A percentile compares a stretch with the other conserved stretches of the same genome.
phyloP scores from a whole-genome alignment of 2,888 invertebrate species.

The Cremastinae sp. region DNA sequence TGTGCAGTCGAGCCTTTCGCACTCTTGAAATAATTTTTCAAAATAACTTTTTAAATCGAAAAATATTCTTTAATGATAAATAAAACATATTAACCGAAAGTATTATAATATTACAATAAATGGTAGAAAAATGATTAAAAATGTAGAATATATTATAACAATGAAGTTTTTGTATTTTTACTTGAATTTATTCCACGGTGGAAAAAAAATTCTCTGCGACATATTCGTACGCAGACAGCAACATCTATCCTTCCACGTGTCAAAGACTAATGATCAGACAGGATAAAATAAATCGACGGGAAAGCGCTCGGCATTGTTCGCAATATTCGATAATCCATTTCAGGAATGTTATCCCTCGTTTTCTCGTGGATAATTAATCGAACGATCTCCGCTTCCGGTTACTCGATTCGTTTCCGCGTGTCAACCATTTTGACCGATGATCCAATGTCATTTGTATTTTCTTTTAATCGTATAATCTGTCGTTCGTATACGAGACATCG shows the following conservation, averaged over 20 bases:
- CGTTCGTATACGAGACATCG: conserved; percentile 25
- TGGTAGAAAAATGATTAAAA: no score
- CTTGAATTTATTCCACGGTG: neutral
- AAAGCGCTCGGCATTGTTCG: conserved; percentile 32
- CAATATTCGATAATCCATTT: conserved; percentile 50
- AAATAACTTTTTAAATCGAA: no score
- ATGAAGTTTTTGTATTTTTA: no score
- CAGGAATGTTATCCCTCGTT: conserved; percentile 19
- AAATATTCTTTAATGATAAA: no score
- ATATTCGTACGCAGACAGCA: neutral
- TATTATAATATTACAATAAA: no score
- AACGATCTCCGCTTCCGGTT: conserved; percentile 56
- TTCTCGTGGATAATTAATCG: conserved; percentile 62
- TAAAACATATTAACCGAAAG: no score
- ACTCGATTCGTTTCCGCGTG: conserved; percentile 59
- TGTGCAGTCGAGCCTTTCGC: conserved; percentile 66
- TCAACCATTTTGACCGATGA: conserved; percentile 67
- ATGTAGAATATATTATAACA: no score
- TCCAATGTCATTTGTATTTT: conserved; percentile 63
- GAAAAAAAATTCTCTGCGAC: neutral
- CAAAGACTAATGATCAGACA: conserved; percentile 11
- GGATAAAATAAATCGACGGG: conserved; percentile 37
- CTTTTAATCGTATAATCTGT: conserved; percentile 51
- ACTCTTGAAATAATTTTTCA: no score
- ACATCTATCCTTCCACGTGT: neutral